phyloP scores from a whole-genome alignment of 2,888 invertebrate species.

The Lochmaea capreae region DNA sequence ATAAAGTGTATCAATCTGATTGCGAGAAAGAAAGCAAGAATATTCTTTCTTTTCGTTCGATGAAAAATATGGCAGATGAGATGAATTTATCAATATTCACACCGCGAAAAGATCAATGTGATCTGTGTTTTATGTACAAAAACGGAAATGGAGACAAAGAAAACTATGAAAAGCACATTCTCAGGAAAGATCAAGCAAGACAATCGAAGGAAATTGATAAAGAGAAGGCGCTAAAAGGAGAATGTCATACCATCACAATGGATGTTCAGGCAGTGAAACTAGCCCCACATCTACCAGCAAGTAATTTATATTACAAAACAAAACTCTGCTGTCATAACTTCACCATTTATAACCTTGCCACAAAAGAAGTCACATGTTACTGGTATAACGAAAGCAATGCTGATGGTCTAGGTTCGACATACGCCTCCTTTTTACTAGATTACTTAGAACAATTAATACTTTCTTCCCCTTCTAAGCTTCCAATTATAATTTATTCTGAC shows the following conservation, averaged over 20 bases:
- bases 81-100: not conserved
- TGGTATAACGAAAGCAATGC: conserved; percentile 17
- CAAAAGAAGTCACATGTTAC: conserved; percentile 20
- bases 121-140: conserved; percentile 45
- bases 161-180: conserved; percentile 43
- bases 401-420: conserved; percentile 20
- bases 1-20: not conserved
- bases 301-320: conserved; percentile 10
- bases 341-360: conserved; percentile 4
- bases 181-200: conserved; percentile 49
- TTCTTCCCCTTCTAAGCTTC: conserved; percentile 6
- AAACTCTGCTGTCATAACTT: conserved; percentile 17
- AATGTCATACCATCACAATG: conserved; percentile 20
- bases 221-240: conserved; percentile 36
- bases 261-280: no score
- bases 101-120: conserved; percentile 46
- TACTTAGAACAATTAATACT: conserved; percentile 12
- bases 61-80: no score
- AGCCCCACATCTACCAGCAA: conserved; percentile 6
- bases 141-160: conserved; percentile 48
- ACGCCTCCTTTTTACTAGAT: conserved; percentile 19
- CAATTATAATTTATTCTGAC: conserved; percentile 31
- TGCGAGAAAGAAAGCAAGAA: no score
- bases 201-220: conserved; percentile 49
- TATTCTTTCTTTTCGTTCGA: no score